These are phyloP conservation scores for Eilema sororculum DNA, from an alignment of 2,888 invertebrate species.

Conservation along the genomic window DNA sequence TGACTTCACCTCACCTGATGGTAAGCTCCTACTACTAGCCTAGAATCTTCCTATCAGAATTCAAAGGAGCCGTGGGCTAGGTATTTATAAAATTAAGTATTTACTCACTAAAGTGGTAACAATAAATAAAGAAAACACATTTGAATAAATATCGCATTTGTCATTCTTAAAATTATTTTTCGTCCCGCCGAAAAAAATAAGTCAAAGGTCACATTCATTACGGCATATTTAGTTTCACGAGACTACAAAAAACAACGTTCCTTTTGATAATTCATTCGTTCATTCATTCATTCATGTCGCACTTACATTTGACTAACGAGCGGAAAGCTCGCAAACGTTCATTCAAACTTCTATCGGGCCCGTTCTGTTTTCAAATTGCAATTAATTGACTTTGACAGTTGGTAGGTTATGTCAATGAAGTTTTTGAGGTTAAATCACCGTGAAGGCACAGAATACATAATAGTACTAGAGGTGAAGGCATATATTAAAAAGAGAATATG, in stretches of 20 bases:
- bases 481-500: no score
- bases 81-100: not conserved
- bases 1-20: no score
- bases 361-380: slow-evolving; percentile 32
- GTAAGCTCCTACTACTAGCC: no score
- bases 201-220: slow-evolving; percentile 12
- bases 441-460: no score
- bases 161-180: not conserved
- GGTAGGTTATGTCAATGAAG: not conserved
- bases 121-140: not conserved
- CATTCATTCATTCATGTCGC: slow-evolving; percentile 34
- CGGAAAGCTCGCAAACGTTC: slow-evolving; percentile 31
- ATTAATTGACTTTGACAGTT: slow-evolving; percentile 15
- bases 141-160: slow-evolving; percentile 2
- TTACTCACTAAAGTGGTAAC: not conserved
- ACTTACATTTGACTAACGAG: slow-evolving; percentile 52
- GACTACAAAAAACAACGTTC: slow-evolving; percentile 40
- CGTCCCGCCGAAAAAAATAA: not conserved
- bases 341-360: slow-evolving; percentile 36
- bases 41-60: no score
- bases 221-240: slow-evolving; percentile 32
- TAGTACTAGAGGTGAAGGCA: no score
- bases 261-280: slow-evolving; percentile 43
- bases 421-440: not conserved
- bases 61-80: no score